phyloP scores from a whole-genome alignment of 35 echinoderm and acorn worm species.

The Eucidaris tribuloides region DNA sequence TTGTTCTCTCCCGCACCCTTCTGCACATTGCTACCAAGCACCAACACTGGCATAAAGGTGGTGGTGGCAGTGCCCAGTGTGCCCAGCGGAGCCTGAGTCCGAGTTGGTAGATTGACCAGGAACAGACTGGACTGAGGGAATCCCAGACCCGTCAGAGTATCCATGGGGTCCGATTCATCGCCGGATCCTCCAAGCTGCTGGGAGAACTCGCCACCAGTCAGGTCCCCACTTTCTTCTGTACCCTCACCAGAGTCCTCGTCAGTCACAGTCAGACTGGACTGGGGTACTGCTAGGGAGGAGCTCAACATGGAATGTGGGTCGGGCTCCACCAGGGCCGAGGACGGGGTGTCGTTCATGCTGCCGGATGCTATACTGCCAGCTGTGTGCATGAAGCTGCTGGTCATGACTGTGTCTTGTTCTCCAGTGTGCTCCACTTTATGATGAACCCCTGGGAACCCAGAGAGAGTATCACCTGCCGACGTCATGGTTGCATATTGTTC shows the following conservation, averaged over 20 bases:
- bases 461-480: not conserved
- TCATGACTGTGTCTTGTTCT: not conserved
- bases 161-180: conserved; percentile 22
- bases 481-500: no score
- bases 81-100: conserved; percentile 6
- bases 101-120: conserved; percentile 38
- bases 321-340: conserved; percentile 59
- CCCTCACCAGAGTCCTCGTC: not conserved
- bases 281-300: conserved; percentile 55
- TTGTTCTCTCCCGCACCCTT: conserved; percentile 44
- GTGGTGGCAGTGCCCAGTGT: conserved; percentile 26
- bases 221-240: not conserved
- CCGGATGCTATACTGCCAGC: conserved; percentile 12
- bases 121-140: conserved; percentile 20
- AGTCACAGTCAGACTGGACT: conserved; percentile 46
- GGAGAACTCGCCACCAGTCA: not conserved
- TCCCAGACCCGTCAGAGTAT: conserved; percentile 24
- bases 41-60: conserved; percentile 58
- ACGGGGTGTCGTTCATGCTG: conserved; percentile 58
- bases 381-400: conserved; percentile 18
- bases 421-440: conserved; percentile 24
- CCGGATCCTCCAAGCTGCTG: not conserved
- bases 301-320: conserved; percentile 70
- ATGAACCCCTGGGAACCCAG: not conserved
- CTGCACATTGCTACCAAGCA: conserved; percentile 46